Base-by-base conservation (phyloP, 2,113 vertebrate genomes). In the Hucho hucho region DNA sequence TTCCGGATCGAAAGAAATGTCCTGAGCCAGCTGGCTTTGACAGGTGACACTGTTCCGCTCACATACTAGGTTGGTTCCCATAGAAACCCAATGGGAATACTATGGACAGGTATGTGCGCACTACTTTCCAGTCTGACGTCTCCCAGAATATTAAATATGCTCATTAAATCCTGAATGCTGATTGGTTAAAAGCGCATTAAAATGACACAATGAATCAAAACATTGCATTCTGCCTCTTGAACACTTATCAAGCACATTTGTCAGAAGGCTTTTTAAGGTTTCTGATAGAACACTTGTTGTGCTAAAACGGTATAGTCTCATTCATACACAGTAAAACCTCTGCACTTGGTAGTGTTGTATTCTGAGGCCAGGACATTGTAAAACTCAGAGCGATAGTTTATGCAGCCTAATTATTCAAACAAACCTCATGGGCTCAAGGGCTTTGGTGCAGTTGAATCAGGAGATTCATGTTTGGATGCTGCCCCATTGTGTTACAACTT, bases 41-140 rank as follows among this genome's bases (percentile, higher is more conserved):
- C 86, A 87, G 87, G 81, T 88, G 84, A 82, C 71, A 14, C 64
- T 64, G 6, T 11, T 4, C 7, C 32, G 28, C 32, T 28, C 75
- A 56, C 56, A 32, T 65, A 64, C 66, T 77, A 81, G 81, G 76
- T 82, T 56, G 76, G 79, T 63, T 25, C 72, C 22, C 56, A 9
- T 5, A 70, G 66, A 73, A 79, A 79, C 71, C n/a, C 3, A 49
- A 43, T 56, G 24, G 75, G 73, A 86, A 74, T 56, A 76, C 29
- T 46, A 49, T 56, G 69, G 75, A 85, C 83, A 89, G 82, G 85
- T 83, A 79, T 69, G 69, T 37, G 26, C 46, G 74, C 71, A 72
- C 43, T 25, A 70, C 70, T 26, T 1, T 72, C 69, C 75, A 37
- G 66, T 4, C 22, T 53, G 65, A 74, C 71, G 37, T 76, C 76